These are phyloP conservation scores for Eristalinus aeneus DNA, from an alignment of 2,888 invertebrate genomes.

Conservation along the genomic window DNA sequence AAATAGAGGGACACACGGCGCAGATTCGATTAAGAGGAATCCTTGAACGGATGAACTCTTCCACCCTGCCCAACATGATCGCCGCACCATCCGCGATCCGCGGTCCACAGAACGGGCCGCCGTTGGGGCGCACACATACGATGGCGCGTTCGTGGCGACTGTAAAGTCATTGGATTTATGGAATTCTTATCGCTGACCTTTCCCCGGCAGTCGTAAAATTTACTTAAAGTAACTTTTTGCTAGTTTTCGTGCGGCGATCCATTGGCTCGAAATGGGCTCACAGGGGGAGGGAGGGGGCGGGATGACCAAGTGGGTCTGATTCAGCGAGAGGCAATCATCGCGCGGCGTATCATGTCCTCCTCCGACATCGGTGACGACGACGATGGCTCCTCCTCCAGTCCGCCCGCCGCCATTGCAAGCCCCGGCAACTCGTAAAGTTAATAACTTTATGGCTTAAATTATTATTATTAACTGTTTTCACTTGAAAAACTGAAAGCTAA, in stretches of 20 bases:
- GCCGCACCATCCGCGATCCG: neutral
- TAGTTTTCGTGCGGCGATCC: neutral
- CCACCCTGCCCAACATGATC: neutral
- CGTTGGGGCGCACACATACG: neutral
- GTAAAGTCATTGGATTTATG: constrained; percentile 71
- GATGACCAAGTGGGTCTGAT: constrained; percentile 38
- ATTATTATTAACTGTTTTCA: constrained; percentile 67
- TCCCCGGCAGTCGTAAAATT: constrained; percentile 66
- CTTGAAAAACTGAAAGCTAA: constrained; percentile 31
- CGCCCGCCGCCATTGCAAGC: neutral
- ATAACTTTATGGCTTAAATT: constrained; percentile 69
- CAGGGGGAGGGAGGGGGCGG: neutral
- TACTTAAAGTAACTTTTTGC: constrained; percentile 58
- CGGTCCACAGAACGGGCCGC: no score
- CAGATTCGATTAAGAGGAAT: constrained; percentile 52
- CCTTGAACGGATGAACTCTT: constrained; percentile 59
- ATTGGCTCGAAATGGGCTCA: no score
- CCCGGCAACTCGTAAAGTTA: constrained; percentile 56
- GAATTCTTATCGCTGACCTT: constrained; percentile 72
- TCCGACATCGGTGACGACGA: neutral
- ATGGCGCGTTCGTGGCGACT: constrained; percentile 14
- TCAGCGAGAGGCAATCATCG: constrained; percentile 43
- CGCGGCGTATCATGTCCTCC: constrained; percentile 8
- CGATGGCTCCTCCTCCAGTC: constrained; percentile 2
- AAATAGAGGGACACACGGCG: constrained; percentile 41